phyloP scores from a whole-genome alignment of 1,140 invertebrate species.

The Drosophila nigrodunni region DNA sequence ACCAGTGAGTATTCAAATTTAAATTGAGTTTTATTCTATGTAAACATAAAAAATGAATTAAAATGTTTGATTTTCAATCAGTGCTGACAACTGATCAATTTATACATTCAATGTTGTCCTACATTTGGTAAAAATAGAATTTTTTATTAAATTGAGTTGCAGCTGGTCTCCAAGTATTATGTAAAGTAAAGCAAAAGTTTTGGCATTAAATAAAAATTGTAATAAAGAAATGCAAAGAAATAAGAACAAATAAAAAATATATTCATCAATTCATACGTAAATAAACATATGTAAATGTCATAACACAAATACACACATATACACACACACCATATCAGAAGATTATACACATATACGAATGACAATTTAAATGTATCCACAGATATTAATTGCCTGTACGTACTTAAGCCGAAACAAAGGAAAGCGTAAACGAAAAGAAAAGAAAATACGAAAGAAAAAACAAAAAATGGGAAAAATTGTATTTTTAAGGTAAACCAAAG shows the following conservation, averaged over 20 bases:
- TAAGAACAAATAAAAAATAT: conserved; percentile 26
- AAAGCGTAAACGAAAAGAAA: conserved; percentile 15
- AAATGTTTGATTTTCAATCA: not conserved
- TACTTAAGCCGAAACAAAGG: conserved; percentile 62
- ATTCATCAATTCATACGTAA: conserved; percentile 50
- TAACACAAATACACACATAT: conserved; percentile 19
- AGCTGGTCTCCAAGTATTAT: not conserved
- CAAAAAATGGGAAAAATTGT: conserved; percentile 48
- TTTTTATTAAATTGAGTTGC: conserved; percentile 3
- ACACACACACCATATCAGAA: conserved; percentile 38
- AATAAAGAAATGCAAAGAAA: conserved; percentile 12
- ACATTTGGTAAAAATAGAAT: conserved; percentile 2
- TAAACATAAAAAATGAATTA: not conserved
- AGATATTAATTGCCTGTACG: conserved; percentile 74
- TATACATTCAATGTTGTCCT: conserved; percentile 7
- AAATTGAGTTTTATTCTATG: not conserved
- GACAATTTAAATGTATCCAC: conserved; percentile 61
- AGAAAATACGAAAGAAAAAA: conserved; percentile 22
- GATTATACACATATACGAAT: conserved; percentile 34
- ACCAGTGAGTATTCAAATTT: conserved; percentile 13
- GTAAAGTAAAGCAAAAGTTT: conserved; percentile 10
- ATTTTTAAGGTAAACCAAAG: conserved; percentile 83
- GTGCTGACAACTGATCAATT: not conserved
- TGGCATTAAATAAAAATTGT: conserved; percentile 22
- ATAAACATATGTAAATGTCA: conserved; percentile 43